Percentiles rank a stretch among this genome's conserved stretches.
phyloP scores from a whole-genome alignment of 2,888 invertebrate genomes.

The Polydrusus cervinus region DNA sequence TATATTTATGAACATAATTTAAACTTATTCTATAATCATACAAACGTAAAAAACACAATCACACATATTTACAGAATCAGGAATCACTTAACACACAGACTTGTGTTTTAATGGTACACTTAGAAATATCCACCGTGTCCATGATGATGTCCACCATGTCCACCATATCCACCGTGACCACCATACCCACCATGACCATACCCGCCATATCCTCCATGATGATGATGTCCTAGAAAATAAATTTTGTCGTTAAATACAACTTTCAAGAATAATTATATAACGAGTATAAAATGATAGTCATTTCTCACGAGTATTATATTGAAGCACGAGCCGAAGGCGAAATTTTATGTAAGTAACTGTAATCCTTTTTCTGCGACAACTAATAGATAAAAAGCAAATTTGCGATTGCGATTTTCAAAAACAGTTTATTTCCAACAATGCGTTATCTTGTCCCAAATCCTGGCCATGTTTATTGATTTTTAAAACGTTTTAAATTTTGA shows the following conservation, averaged over 20 bases:
- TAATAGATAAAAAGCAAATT: too few relatives aligned
- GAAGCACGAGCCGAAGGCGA: too few relatives aligned
- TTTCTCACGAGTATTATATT: too few relatives aligned
- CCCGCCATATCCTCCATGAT: slow-evolving; percentile 8
- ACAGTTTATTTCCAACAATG: too few relatives aligned
- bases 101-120: neutral
- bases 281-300: neutral
- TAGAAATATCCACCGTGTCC: neutral
- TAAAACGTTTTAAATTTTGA: too few relatives aligned
- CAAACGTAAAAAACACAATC: neutral
- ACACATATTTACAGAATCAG: slow-evolving; percentile 1
- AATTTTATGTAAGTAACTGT: too few relatives aligned
- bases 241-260: too few relatives aligned
- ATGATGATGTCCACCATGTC: slow-evolving; percentile 7
- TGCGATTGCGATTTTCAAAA: too few relatives aligned
- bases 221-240: slow-evolving; percentile 3
- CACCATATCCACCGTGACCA: slow-evolving; percentile 21
- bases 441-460: too few relatives aligned
- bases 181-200: neutral
- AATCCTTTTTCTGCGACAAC: too few relatives aligned
- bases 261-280: too few relatives aligned
- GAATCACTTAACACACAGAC: neutral
- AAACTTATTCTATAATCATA: neutral
- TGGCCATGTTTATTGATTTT: too few relatives aligned
- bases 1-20: neutral